Percentiles rank a stretch among this genome's conserved stretches.
Evolutionary conservation across 2,797 vertebrate species (phyloP).

Genomic region (Liparis tanakae): DNA sequence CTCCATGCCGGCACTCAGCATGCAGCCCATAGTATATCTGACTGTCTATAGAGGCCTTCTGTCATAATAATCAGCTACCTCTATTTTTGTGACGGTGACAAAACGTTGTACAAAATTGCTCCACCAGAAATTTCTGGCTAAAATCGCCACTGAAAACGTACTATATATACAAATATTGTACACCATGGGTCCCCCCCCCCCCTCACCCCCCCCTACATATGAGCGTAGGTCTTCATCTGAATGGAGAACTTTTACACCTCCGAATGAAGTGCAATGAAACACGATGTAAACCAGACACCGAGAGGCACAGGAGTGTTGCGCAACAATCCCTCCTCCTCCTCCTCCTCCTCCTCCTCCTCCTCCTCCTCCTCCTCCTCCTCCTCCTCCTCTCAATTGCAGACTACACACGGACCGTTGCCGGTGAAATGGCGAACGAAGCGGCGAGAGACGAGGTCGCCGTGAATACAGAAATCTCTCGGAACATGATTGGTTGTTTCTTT

Average conservation of each 20-base stretch:
- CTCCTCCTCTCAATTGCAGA: neutral
- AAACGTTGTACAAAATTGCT: too few species aligned
- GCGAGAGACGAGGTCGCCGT: neutral
- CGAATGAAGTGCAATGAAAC: neutral
- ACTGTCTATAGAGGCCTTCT: too few species aligned
- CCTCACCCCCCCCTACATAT: too few species aligned
- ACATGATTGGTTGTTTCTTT: constrained; percentile 7
- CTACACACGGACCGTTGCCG: constrained; percentile 1
- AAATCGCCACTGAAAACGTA: neutral
- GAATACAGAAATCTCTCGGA: constrained; percentile 2
- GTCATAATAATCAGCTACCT: too few species aligned
- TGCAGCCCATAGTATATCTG: too few species aligned
- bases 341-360: neutral
- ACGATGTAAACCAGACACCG: constrained; percentile 3
- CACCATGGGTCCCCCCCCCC: too few species aligned
- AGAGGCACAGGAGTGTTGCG: neutral
- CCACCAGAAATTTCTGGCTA: too few species aligned
- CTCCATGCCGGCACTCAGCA: too few species aligned
- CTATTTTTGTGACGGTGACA: too few species aligned
- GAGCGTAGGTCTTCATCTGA: neutral
- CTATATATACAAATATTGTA: neutral
- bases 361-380: neutral
- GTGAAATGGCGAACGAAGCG: neutral
- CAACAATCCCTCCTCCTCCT: neutral
- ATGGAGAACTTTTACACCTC: neutral